Evolutionary conservation across 2,888 invertebrate genomes (phyloP).

Genomic region (Mythimna impura): DNA sequence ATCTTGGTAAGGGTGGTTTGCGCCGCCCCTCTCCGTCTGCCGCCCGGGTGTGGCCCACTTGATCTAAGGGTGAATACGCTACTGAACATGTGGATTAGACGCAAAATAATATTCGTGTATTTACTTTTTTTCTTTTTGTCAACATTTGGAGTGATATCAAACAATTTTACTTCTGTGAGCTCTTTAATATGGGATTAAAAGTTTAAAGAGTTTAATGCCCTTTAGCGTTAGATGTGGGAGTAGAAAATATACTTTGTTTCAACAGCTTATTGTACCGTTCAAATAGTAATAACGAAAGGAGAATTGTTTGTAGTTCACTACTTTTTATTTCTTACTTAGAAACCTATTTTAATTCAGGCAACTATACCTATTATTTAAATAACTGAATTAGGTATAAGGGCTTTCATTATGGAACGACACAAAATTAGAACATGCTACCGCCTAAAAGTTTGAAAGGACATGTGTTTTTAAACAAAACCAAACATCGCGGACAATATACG

Average conservation of each 20-base stretch:
- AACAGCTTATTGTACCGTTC: conserved; percentile 9
- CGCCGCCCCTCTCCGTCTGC: too few relatives aligned
- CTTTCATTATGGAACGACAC: too few relatives aligned
- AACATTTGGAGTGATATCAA: conserved; percentile 13
- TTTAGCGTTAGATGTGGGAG: neutral
- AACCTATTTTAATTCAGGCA: too few relatives aligned
- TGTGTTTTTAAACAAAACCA: too few relatives aligned
- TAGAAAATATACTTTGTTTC: neutral
- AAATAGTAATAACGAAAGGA: conserved; percentile 13
- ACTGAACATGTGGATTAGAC: neutral
- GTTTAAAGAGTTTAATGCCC: conserved; percentile 9
- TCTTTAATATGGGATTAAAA: conserved; percentile 13
- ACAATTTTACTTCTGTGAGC: neutral
- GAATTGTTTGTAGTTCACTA: neutral
- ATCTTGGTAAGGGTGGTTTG: too few relatives aligned
- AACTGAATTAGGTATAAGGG: too few relatives aligned
- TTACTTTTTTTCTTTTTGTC: neutral
- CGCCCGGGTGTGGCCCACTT: too few relatives aligned
- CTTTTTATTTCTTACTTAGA: conserved; percentile 5
- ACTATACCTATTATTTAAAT: too few relatives aligned
- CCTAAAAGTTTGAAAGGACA: too few relatives aligned
- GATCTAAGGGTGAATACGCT: too few relatives aligned
- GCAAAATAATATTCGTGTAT: conserved; percentile 1
- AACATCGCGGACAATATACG: too few relatives aligned
- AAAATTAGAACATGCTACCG: too few relatives aligned